Percentiles rank a stretch among this genome's conserved stretches.
phyloP scores from a whole-genome alignment of 2,888 invertebrate species.

The Leptinotarsa peninsularis region DNA sequence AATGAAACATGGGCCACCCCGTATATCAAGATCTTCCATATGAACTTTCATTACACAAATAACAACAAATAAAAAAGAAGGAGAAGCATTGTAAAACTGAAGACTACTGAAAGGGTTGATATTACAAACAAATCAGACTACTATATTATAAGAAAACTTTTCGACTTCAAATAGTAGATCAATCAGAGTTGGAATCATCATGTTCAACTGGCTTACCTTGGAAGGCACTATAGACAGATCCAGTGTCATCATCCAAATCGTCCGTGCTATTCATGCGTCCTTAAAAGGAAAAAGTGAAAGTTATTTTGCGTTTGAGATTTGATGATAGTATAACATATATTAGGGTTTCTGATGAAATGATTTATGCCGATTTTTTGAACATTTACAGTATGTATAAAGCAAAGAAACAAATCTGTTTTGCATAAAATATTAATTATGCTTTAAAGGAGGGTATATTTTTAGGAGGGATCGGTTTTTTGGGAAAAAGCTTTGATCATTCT shows the following conservation, averaged over 20 bases:
- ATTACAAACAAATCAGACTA: not conserved
- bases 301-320: not conserved
- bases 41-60: not conserved
- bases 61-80: not conserved
- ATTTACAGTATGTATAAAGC: too few relatives aligned
- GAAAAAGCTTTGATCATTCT: too few relatives aligned
- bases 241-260: constrained; percentile 83
- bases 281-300: constrained; percentile 57
- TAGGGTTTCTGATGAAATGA: too few relatives aligned
- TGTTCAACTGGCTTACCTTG: constrained; percentile 73
- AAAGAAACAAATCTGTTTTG: too few relatives aligned
- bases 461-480: too few relatives aligned
- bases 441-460: too few relatives aligned
- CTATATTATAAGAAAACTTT: not conserved
- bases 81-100: not conserved
- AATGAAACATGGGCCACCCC: not conserved
- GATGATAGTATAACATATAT: constrained; percentile 3
- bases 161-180: constrained; percentile 45
- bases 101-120: not conserved
- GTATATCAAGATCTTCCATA: not conserved
- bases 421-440: too few relatives aligned
- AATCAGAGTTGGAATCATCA: constrained; percentile 68
- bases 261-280: constrained; percentile 89
- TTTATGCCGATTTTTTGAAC: too few relatives aligned
- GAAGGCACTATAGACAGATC: constrained; percentile 76